A percentile compares a stretch with the other conserved stretches of the same genome.
phyloP scores from a whole-genome alignment of 2,113 vertebrate species.

The Xiphophorus hellerii region DNA sequence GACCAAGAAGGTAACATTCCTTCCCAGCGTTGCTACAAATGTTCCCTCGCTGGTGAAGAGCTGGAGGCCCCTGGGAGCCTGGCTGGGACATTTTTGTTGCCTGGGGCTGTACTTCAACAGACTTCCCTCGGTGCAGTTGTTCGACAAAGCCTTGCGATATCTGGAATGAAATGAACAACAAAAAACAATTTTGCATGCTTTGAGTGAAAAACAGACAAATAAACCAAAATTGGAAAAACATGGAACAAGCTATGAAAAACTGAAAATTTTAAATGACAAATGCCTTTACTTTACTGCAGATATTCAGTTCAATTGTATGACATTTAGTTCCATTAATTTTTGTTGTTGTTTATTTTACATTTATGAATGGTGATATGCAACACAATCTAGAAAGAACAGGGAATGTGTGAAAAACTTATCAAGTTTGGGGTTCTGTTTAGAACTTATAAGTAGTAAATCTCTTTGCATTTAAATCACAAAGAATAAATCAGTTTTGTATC shows the following conservation, averaged over 20 bases:
- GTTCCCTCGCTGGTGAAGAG: slow-evolving; percentile 88
- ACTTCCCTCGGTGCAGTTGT: slow-evolving; percentile 90
- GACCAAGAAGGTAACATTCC: slow-evolving; percentile 90
- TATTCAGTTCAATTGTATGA: neutral
- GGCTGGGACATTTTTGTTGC: slow-evolving; percentile 87
- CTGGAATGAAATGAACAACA: slow-evolving; percentile 66
- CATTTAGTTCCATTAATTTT: neutral
- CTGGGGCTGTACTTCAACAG: slow-evolving; percentile 87
- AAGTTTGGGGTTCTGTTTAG: neutral
- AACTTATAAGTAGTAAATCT: neutral
- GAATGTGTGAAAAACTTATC: too few species aligned
- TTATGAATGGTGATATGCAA: too few species aligned
- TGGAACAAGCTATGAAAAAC: neutral
- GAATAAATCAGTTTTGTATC: neutral
- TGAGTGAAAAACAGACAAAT: neutral
- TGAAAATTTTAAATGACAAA: neutral
- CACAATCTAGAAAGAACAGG: too few species aligned
- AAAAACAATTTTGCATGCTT: slow-evolving; percentile 1
- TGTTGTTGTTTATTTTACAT: neutral
- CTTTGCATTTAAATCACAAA: neutral
- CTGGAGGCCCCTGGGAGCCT: slow-evolving; percentile 86
- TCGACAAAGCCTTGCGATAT: slow-evolving; percentile 89
- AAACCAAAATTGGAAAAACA: neutral
- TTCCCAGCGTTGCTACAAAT: slow-evolving; percentile 84
- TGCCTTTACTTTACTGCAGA: neutral